Percentiles rank a stretch among this genome's conserved stretches.
Conservation (phyloP, 2,113 vertebrate species). For the Cichladusa arquata region DNA sequence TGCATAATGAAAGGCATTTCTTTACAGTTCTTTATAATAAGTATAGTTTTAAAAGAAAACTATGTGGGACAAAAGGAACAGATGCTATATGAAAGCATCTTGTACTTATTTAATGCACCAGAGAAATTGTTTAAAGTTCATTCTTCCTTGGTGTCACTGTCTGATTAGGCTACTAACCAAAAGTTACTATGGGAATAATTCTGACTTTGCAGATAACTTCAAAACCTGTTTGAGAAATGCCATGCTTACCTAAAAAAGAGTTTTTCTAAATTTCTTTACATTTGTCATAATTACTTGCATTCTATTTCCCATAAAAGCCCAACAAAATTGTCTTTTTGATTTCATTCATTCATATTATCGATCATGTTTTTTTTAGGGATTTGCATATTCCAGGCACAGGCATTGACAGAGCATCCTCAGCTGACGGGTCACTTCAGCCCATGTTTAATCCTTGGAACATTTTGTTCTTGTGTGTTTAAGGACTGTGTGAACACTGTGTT, state of each 20-base stretch:
- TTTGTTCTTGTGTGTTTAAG: constrained; percentile 3
- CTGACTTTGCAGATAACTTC: neutral
- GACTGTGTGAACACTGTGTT: neutral
- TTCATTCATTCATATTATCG: neutral
- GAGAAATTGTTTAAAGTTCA: neutral
- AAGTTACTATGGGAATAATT: neutral
- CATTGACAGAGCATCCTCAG: neutral
- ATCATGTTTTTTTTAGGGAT: neutral
- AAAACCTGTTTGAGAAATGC: neutral
- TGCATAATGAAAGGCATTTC: neutral
- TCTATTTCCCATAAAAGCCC: neutral
- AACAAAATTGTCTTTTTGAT: neutral
- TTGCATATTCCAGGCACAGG: neutral
- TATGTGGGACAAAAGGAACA: neutral
- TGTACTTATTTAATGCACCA: neutral
- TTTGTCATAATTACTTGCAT: neutral
- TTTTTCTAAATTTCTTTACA: neutral
- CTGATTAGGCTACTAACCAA: neutral
- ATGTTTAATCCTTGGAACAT: neutral
- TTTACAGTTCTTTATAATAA: neutral
- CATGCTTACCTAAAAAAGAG: neutral
- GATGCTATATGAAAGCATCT: neutral
- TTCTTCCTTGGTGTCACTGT: neutral
- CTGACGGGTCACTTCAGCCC: neutral
- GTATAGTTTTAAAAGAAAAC: neutral